These are phyloP conservation scores for Odontamblyopus lacepedii DNA, from an alignment of 2,797 vertebrate genomes.

Conservation along the genomic window DNA sequence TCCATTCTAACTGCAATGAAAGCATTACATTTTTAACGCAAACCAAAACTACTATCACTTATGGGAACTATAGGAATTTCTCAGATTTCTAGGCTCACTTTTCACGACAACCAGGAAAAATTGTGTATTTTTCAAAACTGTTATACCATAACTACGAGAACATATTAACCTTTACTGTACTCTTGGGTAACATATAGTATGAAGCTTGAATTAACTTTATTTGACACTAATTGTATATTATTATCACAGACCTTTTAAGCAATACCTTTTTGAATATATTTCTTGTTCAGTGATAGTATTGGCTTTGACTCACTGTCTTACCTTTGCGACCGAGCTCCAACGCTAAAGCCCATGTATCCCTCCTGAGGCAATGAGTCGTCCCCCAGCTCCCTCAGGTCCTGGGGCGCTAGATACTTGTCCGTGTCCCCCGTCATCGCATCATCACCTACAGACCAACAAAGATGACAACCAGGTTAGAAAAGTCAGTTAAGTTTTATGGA, in stretches of 20 bases:
- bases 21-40: not conserved
- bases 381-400: conserved; percentile 94
- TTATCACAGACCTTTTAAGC: not conserved
- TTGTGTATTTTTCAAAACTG: not conserved
- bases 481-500: not conserved
- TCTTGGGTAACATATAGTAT: not conserved
- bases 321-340: conserved; percentile 95
- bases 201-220: not conserved
- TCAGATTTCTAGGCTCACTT: not conserved
- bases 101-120: not conserved
- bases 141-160: not conserved
- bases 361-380: conserved; percentile 97
- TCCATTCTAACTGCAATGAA: not conserved
- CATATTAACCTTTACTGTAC: not conserved
- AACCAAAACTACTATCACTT: not conserved
- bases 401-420: conserved; percentile 95
- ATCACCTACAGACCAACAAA: conserved; percentile 82
- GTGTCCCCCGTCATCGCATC: conserved; percentile 97
- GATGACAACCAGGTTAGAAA: not conserved
- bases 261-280: not conserved
- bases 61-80: not conserved
- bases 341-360: conserved; percentile 97
- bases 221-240: not conserved
- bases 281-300: not conserved
- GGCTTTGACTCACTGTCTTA: conserved; percentile 53